Evolutionary conservation across 2,113 vertebrate species (phyloP), one percentile per base, ranked within the genome.

Genomic region (Girardinichthys multiradiatus): DNA sequence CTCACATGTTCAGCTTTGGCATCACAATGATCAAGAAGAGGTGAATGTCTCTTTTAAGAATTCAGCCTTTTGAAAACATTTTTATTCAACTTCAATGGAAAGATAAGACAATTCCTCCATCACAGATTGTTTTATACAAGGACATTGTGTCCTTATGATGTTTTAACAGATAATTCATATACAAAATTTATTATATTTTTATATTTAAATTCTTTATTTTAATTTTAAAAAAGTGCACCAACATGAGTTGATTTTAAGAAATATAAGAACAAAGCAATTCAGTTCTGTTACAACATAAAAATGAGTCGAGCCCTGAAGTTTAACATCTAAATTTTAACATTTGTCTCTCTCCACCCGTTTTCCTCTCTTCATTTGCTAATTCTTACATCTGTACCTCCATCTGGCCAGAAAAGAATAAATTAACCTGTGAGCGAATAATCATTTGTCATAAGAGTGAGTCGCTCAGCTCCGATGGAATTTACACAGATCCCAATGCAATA

Each of bases 361-460:
- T 70, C 61, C 72, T 76, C 71, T 70, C 57, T 87, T 89, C 74
- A 89, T 89, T 88, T 64, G 84, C 75, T 81, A 81, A 82, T 91
- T 91, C 91, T 92, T 91, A 88, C 82, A 90, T 86, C 64, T 82
- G 85, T 89, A 85, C 83, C 80, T 86, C 83, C 90, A 92, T 88
- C 89, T 91, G 91, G 87, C 80, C 81, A 42, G 67, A 86, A 77
- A 91, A 78, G 82, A 86, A 80, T 81, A 79, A 92, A 91, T 92
- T 86, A 92, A 91, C 90, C 88, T 90, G 86, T 64, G 80, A 87
- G 86, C 85, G 69, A 87, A 87, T 80, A 68, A 83, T 92, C 82
- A 68, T 79, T 83, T 78, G 87, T 80, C 64, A 72, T 10, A 48
- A 62, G 77, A 69, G 15, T 4, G 5, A 64, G 71, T 33, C 35